Percentiles rank a stretch among this genome's conserved stretches.
Evolutionary conservation across 1,140 invertebrate species (phyloP).

Genomic region (Campoletis sonorensis): DNA sequence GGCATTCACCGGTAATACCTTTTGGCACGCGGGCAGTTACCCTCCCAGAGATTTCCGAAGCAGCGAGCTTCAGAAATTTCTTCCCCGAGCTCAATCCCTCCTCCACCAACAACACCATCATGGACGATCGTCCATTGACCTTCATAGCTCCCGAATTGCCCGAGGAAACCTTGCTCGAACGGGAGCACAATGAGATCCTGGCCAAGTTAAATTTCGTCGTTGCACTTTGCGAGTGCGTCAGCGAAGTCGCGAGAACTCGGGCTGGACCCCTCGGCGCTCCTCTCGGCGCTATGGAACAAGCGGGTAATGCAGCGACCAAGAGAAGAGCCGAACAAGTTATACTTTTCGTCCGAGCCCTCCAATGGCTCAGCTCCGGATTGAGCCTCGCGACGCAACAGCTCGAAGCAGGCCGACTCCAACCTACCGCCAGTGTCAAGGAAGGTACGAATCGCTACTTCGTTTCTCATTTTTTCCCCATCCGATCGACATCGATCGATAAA

Average conservation of each 20-base stretch:
- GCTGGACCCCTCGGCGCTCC: constrained; percentile 83
- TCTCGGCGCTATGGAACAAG: constrained; percentile 67
- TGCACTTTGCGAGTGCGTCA: constrained; percentile 92
- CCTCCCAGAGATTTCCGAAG: constrained; percentile 85
- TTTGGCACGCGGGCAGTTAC: constrained; percentile 86
- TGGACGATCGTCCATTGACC: constrained; percentile 81
- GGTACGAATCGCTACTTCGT: constrained; percentile 77
- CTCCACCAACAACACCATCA: constrained; percentile 31
- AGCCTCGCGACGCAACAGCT: constrained; percentile 93
- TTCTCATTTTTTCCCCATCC: not conserved
- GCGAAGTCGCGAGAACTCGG: constrained; percentile 88
- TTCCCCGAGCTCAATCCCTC: constrained; percentile 76
- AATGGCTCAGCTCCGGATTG: constrained; percentile 94
- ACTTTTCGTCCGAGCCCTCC: constrained; percentile 91
- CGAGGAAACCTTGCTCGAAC: constrained; percentile 96
- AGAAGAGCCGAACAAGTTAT: constrained; percentile 92
- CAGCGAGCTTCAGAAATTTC: constrained; percentile 79
- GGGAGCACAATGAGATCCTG: constrained; percentile 95
- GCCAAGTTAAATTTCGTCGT: constrained; percentile 96
- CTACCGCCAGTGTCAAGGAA: constrained; percentile 92
- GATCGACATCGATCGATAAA: not conserved
- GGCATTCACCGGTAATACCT: constrained; percentile 79
- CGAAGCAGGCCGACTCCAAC: constrained; percentile 88
- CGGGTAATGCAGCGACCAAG: constrained; percentile 73
- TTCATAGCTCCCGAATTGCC: constrained; percentile 94